phyloP scores from a whole-genome alignment of 2,797 vertebrate species.

The Enteromius thamalakanensis region DNA sequence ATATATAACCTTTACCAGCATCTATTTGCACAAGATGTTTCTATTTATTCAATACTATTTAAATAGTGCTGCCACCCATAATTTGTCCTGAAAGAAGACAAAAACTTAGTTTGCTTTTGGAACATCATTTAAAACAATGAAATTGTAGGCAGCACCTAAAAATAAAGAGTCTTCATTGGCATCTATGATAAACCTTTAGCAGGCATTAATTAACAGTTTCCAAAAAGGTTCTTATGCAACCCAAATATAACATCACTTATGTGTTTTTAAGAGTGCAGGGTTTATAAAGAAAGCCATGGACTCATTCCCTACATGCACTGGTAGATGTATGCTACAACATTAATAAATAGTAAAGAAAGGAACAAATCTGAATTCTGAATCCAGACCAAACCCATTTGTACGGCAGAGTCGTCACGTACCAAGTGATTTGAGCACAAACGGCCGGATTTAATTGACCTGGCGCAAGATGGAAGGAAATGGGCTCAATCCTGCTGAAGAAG shows the following conservation, averaged over 20 bases:
- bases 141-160: not conserved
- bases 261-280: not conserved
- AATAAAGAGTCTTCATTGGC: not conserved
- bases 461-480: slow-evolving; percentile 43
- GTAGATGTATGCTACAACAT: not conserved
- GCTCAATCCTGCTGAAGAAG: slow-evolving; percentile 22
- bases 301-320: not conserved
- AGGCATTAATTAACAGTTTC: not conserved
- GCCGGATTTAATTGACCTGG: slow-evolving; percentile 51
- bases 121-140: not conserved
- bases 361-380: not conserved
- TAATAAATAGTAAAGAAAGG: not conserved
- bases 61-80: not conserved
- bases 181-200: not conserved
- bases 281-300: not conserved
- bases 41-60: not conserved
- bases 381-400: not conserved
- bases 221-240: not conserved
- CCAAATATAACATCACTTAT: not conserved
- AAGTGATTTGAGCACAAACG: not conserved
- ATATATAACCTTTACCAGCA: not conserved
- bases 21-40: not conserved
- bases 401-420: not conserved
- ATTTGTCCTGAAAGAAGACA: not conserved
- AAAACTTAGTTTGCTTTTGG: not conserved